phyloP scores from a whole-genome alignment of 2,888 invertebrate species.

The Netelia fuscicornis region DNA sequence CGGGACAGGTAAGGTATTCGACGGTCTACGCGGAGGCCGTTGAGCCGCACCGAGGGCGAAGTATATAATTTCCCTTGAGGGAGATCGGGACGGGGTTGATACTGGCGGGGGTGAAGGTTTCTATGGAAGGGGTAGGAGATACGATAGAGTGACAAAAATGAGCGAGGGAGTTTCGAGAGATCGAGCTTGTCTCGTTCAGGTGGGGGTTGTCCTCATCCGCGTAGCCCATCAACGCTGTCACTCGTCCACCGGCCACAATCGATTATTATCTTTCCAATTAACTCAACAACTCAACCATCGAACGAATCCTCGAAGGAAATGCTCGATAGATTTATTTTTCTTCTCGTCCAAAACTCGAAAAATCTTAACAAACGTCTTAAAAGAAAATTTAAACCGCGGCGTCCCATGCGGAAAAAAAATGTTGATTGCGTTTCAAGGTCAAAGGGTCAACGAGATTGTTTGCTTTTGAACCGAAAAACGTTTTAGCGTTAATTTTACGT shows the following conservation, averaged over 20 bases:
- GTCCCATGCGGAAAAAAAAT: not conserved
- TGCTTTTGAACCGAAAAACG: not conserved
- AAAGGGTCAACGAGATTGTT: not conserved
- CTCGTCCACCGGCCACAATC: slow-evolving; percentile 78
- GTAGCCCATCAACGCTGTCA: slow-evolving; percentile 73
- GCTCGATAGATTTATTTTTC: slow-evolving; percentile 78
- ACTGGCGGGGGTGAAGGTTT: slow-evolving; percentile 70
- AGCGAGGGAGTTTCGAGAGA: slow-evolving; percentile 66
- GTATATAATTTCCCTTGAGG: slow-evolving; percentile 85
- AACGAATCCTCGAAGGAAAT: slow-evolving; percentile 73
- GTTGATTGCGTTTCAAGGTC: not conserved
- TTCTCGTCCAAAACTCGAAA: slow-evolving; percentile 64
- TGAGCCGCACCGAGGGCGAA: slow-evolving; percentile 77
- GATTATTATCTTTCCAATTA: slow-evolving; percentile 85
- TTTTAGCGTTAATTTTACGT: slow-evolving; percentile 15
- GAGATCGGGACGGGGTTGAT: slow-evolving; percentile 81
- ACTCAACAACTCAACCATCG: slow-evolving; percentile 81
- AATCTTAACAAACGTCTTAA: slow-evolving; percentile 73
- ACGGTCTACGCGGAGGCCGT: slow-evolving; percentile 75
- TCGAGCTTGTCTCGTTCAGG: slow-evolving; percentile 68
- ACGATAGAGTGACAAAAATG: slow-evolving; percentile 62
- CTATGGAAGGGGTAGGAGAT: slow-evolving; percentile 64
- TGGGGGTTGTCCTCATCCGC: slow-evolving; percentile 80
- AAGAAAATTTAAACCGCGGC: not conserved
- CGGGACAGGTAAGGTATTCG: slow-evolving; percentile 80